Evolutionary conservation across 2,797 vertebrate species (phyloP), one percentile per base, ranked within the genome.

Genomic region (Otus scops): DNA sequence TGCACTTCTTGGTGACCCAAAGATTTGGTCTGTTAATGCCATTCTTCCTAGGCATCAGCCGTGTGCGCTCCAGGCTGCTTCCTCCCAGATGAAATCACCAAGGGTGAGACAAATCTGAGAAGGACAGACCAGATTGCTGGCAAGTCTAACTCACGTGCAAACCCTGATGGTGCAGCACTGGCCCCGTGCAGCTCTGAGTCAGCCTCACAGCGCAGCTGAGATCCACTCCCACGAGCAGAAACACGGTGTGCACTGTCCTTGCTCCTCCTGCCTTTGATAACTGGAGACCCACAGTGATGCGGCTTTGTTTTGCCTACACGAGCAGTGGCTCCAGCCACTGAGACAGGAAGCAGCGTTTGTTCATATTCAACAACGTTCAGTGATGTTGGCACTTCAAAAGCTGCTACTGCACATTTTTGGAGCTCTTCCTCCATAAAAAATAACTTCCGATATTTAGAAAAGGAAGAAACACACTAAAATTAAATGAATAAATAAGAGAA

Each of bases 171-270:
- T 18, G 75, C 91, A 77, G 87, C 0, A 0, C 84, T 59, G 84
- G 76, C 76, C 57, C 73, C 5, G 5, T 15, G 63, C 82, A 75
- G 91, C 86, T 76, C 92, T 63, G 86, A 95, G 86, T 65, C 91
- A 90, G 86, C 56, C 80, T 74, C 68, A 9, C 28, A 36, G 85
- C 3, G 1, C 60, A 53, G 63, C 78, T 8, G 43, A 79, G 83
- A 79, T 57, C 54, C 32, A 2, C 83, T 61, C 47, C 88, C 79
- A 21, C 6, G 0, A 45, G 88, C 85, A 59, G 14, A 51, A 23
- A 32, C 57, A 28, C 1, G 1, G 34, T 36, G 69, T 11, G 53
- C 8, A 8, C 24, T 43, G 41, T n/a, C 77, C 81, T 23, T 26
- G 64, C 57, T 81, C 61, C 87, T 77, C 53, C 81, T 14, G 65